Conservation (phyloP, 1,140 invertebrate species). For the Drosophila nebulosa region DNA sequence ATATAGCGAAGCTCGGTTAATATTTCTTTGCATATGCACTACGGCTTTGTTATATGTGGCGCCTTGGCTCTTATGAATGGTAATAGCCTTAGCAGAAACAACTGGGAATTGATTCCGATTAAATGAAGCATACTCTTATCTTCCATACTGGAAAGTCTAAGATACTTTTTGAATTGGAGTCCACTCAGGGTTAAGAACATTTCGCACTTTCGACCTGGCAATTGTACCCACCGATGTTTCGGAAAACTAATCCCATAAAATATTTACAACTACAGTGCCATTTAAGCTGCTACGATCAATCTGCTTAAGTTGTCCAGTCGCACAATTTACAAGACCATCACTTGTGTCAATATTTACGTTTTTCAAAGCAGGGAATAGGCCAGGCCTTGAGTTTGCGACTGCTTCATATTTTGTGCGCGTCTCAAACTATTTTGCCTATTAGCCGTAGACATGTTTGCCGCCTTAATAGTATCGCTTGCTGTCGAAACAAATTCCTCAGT, state of each 20-base stretch:
- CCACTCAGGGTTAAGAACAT: not conserved
- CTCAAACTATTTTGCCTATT: not conserved
- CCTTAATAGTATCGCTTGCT: not conserved
- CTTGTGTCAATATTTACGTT: constrained; percentile 4
- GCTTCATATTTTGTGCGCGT: not conserved
- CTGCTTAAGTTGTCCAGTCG: not conserved
- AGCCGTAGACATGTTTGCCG: not conserved
- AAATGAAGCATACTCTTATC: not conserved
- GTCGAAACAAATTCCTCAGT: not conserved
- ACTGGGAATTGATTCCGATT: not conserved
- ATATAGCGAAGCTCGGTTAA: no score
- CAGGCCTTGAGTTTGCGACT: not conserved
- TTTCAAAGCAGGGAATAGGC: not conserved
- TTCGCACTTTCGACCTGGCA: not conserved
- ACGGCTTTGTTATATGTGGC: not conserved
- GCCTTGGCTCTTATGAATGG: not conserved
- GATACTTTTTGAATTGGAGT: not conserved
- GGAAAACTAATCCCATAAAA: not conserved
- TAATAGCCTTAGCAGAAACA: not conserved
- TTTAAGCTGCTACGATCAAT: not conserved
- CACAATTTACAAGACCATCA: not conserved
- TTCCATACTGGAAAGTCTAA: not conserved
- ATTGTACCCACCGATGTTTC: not conserved
- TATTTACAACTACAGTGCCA: not conserved
- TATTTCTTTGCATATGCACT: not conserved